Base-by-base conservation (phyloP, 2,797 vertebrate genomes). In the Platalea minor region DNA sequence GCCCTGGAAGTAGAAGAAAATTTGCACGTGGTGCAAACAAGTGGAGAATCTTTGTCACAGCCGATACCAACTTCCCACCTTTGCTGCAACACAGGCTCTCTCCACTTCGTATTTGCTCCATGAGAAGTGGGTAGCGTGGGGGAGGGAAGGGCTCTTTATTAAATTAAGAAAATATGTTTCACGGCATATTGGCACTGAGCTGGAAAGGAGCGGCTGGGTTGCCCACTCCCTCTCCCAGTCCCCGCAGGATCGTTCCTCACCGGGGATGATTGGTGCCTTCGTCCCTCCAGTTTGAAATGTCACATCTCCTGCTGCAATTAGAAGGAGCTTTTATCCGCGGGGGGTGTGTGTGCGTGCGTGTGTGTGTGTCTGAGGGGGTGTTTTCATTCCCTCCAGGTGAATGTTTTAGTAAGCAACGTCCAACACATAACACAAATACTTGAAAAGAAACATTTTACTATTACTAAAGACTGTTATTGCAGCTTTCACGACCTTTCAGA, bases 231-330 rank as follows among this genome's bases (percentile, higher is more conserved):
- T 78, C 69, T 86, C 68, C 59, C 0, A 0, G 8, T 70, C 81
- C 78, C 84, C 0, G 0, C 74, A 68, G 87, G 67, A 63, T 25
- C 0, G 0, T 50, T 88, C 78, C 92, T 91, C 61, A 5, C 28
- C 2, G 10, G 86, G 68, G 64, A 31, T 92, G 79, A 72, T 92
- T 88, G 77, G 48, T 88, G 78, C 93, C 81, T 92, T 88, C 11
- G 11, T 79, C 77, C 28, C 11, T 63, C 89, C 84, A 67, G 17
- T 74, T 33, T n/a, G 81, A 96, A 97, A 94, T 93, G 93, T 77
- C 92, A 92, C 89, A 50, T 95, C 91, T 96, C 87, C 78, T 80
- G 64, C 75, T 64, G 85, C 92, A 89, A 72, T 89, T 74, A 92
- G 54, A 78, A 56, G 60, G 68, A 77, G 85, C 31, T 96, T 94